These are phyloP conservation scores for Cyaniris semiargus DNA, from an alignment of 2,888 invertebrate genomes.

Conservation along the genomic window DNA sequence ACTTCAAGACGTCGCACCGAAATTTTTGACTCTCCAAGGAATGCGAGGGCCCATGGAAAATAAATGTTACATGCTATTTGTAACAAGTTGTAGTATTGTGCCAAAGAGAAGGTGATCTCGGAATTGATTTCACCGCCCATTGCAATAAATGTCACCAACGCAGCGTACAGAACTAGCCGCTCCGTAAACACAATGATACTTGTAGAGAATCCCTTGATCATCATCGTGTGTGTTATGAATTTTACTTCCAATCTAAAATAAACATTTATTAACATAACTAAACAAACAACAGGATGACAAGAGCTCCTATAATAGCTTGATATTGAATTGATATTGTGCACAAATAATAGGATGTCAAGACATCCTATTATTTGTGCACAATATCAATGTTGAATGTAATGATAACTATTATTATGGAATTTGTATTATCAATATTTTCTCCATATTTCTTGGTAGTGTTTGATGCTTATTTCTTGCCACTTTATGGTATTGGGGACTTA, in stretches of 20 bases:
- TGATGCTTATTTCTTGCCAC: not conserved
- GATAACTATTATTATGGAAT: too few relatives aligned
- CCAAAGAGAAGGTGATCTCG: slow-evolving; percentile 86
- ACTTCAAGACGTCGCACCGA: slow-evolving; percentile 83
- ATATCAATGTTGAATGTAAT: not conserved
- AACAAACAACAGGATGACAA: too few relatives aligned
- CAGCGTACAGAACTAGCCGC: slow-evolving; percentile 89
- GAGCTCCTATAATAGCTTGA: not conserved
- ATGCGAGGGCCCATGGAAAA: slow-evolving; percentile 81
- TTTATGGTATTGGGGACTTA: slow-evolving; percentile 54
- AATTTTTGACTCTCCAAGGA: slow-evolving; percentile 82
- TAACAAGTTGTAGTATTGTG: slow-evolving; percentile 88
- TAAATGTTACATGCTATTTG: slow-evolving; percentile 84
- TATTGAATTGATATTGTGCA: not conserved
- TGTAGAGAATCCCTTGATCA: slow-evolving; percentile 83
- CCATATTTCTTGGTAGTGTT: not conserved
- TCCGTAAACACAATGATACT: slow-evolving; percentile 89
- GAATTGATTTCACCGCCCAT: slow-evolving; percentile 81
- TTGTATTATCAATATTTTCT: too few relatives aligned
- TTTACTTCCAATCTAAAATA: slow-evolving; percentile 83
- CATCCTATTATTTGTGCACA: not conserved
- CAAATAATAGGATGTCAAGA: not conserved
- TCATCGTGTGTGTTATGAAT: slow-evolving; percentile 82
- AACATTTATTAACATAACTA: not conserved
- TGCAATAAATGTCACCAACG: slow-evolving; percentile 86